phyloP scores from a whole-genome alignment of 2,113 vertebrate genomes.

The Puntigrus tetrazona region DNA sequence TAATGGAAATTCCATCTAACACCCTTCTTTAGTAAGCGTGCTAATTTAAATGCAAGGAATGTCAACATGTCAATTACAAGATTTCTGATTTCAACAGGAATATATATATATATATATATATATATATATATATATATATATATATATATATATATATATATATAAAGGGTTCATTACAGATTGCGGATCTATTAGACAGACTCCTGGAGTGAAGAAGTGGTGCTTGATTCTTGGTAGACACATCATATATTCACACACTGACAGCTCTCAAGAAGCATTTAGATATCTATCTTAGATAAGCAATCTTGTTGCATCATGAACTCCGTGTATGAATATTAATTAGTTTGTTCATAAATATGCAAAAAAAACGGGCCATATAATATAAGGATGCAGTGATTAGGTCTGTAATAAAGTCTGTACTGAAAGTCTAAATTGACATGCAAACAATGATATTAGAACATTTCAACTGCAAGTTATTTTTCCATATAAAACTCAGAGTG shows the following conservation, averaged over 20 bases:
- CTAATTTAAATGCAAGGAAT: constrained; percentile 13
- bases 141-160: too few relatives aligned
- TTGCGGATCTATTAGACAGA: not conserved
- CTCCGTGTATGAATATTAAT: not conserved
- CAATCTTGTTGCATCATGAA: not conserved
- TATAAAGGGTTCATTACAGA: constrained; percentile 2
- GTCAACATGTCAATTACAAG: not conserved
- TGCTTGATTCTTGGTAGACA: not conserved
- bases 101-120: too few relatives aligned
- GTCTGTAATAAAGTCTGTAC: not conserved
- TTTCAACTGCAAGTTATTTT: not conserved
- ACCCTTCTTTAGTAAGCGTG: not conserved
- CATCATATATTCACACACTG: not conserved
- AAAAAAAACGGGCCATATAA: not conserved
- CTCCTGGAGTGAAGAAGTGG: constrained; percentile 11
- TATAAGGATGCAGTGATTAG: not conserved
- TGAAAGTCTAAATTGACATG: not conserved
- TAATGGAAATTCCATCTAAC: constrained; percentile 23
- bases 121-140: too few relatives aligned
- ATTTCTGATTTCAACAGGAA: constrained; percentile 8
- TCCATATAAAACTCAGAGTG: not conserved
- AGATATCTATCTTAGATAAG: not conserved
- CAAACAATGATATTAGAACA: not conserved
- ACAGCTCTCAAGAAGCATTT: not conserved
- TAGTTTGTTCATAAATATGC: not conserved